phyloP scores from a whole-genome alignment of 2,113 vertebrate species.

The Myxocyprinus asiaticus region DNA sequence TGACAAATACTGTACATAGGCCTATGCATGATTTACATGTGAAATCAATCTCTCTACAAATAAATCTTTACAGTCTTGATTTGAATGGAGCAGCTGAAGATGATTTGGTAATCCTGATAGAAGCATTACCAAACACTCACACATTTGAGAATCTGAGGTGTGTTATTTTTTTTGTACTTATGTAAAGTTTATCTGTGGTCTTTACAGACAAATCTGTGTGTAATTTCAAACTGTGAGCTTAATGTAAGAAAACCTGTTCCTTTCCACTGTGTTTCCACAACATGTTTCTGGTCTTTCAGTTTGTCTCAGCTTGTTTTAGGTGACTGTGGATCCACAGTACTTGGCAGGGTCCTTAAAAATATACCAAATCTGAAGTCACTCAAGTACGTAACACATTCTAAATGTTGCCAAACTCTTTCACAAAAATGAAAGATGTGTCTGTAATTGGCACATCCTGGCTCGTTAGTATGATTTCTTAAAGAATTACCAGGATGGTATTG shows the following conservation, averaged over 20 bases:
- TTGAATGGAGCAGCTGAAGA: slow-evolving; percentile 49
- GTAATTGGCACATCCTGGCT: not conserved
- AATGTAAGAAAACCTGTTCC: too few species aligned
- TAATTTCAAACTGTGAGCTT: too few species aligned
- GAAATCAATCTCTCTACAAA: not conserved
- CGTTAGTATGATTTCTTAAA: not conserved
- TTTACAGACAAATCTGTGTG: too few species aligned
- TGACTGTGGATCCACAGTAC: slow-evolving; percentile 50
- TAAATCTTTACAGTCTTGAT: slow-evolving; percentile 56
- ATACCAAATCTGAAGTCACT: slow-evolving; percentile 67
- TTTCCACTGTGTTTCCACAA: too few species aligned
- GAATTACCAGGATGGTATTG: not conserved
- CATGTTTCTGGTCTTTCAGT: slow-evolving; percentile 58
- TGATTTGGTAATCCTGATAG: slow-evolving; percentile 58
- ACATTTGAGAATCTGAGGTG: slow-evolving; percentile 79
- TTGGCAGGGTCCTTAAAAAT: slow-evolving; percentile 59
- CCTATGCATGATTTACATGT: not conserved
- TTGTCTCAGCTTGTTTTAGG: slow-evolving; percentile 72
- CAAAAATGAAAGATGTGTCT: not conserved
- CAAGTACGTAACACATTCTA: slow-evolving; percentile 64
- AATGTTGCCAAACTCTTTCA: not conserved
- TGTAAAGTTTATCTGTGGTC: too few species aligned
- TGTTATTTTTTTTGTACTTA: not conserved
- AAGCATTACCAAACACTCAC: slow-evolving; percentile 64
- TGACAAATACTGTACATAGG: not conserved